phyloP scores from a whole-genome alignment of 2,888 invertebrate species.

The Drosophila kanekoi region DNA sequence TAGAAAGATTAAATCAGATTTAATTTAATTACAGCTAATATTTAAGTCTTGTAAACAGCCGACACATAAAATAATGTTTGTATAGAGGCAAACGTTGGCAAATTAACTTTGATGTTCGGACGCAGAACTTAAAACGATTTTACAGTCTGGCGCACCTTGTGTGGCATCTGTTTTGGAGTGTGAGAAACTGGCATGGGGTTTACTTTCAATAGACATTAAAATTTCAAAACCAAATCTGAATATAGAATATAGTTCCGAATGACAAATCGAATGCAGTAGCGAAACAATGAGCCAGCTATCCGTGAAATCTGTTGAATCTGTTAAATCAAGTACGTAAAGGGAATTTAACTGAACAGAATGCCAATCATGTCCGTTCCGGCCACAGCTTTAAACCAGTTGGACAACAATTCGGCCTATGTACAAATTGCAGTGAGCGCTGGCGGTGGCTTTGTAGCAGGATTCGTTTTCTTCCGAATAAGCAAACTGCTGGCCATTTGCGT shows the following conservation, averaged over 20 bases:
- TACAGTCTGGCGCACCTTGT: slow-evolving; percentile 51
- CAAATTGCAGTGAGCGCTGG: slow-evolving; percentile 53
- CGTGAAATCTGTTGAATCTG: not conserved
- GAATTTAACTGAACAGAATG: slow-evolving; percentile 11
- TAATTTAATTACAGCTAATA: slow-evolving; percentile 34
- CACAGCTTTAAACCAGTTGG: slow-evolving; percentile 32
- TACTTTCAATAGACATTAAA: slow-evolving; percentile 26
- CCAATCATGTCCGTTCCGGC: slow-evolving; percentile 4
- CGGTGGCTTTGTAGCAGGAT: slow-evolving; percentile 47
- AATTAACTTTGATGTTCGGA: slow-evolving; percentile 58
- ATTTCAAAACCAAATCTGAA: slow-evolving; percentile 5
- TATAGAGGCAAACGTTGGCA: slow-evolving; percentile 6
- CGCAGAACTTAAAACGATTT: slow-evolving; percentile 18
- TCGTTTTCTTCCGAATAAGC: slow-evolving; percentile 35
- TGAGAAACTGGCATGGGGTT: slow-evolving; percentile 23
- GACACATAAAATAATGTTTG: not conserved
- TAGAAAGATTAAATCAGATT: slow-evolving; percentile 8
- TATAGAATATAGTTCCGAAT: not conserved
- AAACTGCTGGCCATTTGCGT: slow-evolving; percentile 48
- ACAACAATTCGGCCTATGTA: slow-evolving; percentile 45
- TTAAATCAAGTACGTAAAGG: slow-evolving; percentile 52
- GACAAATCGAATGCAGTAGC: not conserved
- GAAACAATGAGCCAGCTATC: slow-evolving; percentile 25
- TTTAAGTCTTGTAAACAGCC: slow-evolving; percentile 23
- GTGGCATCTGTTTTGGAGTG: not conserved